Base-by-base conservation (phyloP, 2,113 vertebrate genomes). In the Garra rufa region DNA sequence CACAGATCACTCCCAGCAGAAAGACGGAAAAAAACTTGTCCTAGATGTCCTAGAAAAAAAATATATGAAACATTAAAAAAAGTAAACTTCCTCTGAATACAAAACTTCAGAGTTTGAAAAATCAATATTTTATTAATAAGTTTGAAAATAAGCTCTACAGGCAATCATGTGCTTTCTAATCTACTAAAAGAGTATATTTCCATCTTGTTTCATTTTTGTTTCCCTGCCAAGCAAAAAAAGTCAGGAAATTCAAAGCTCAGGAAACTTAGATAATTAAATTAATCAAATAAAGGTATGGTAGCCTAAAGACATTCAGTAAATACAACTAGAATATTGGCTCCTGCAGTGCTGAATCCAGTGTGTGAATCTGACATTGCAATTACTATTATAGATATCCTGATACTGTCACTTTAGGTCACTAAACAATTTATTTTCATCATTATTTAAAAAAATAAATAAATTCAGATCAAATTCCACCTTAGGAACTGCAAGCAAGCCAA, bases 151-250 rank as follows among this genome's bases (percentile, higher is more conserved):
- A 21, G 46, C 34, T 75, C 14, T 55, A 38, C 34, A 76, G 8
- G 24, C 11, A 30, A 30, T 65, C 63, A 11, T 26, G 24, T 11
- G 15, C 46, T 52, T 7, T 26, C 1, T 28, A 50, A 10, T n/a
- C 13, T 14, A 26, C 30, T 26, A 24, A 59, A 77, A 77, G 28
- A 59, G 48, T n/a, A 59, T 15, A 88, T 86, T 87, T 84, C 41
- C 69, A 73, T 73, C 13, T 73, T 78, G 1, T 11, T 15, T 34
- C 11, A 41, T 41, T 44, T 28, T 55, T 30, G 17, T 15, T 26
- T 41, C 55, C 19, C 13, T 44, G 76, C n/a, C 52, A 21, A 24
- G 50, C 30, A 55, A 76, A 75, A 55, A 34, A 11, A 57, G 50
- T 44, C 26, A 24, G n/a, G 76, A 41, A 78, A 78, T 43, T 6